Evolutionary conservation across 2,113 vertebrate genomes (phyloP).

Genomic region (Grallaria varia): DNA sequence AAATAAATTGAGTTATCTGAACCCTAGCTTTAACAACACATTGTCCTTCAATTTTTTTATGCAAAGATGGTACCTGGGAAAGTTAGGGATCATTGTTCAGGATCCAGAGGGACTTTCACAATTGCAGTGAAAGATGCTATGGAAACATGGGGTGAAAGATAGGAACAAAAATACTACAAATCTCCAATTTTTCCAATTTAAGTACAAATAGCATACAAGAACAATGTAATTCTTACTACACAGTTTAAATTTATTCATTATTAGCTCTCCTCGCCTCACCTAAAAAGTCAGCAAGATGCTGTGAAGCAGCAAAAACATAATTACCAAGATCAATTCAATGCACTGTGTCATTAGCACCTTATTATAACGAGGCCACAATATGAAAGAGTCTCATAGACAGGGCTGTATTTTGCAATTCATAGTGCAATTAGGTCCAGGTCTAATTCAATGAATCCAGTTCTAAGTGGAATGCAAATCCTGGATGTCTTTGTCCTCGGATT

Average conservation of each 20-base stretch:
- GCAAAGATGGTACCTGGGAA: neutral
- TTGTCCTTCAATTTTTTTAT: neutral
- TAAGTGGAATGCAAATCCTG: conserved; percentile 34
- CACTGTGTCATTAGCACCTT: neutral
- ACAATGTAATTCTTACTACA: neutral
- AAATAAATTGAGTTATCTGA: neutral
- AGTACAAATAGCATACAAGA: neutral
- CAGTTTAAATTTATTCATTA: neutral
- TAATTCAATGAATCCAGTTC: neutral
- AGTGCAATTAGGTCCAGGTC: conserved; percentile 6
- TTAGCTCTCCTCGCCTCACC: neutral
- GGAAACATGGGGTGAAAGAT: neutral
- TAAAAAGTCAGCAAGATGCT: neutral
- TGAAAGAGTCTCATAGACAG: conserved; percentile 3
- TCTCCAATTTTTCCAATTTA: neutral
- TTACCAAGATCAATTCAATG: conserved; percentile 11
- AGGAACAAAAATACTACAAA: neutral
- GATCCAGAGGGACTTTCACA: neutral
- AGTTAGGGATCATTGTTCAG: neutral
- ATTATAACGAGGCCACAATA: neutral
- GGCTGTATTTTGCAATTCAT: conserved; percentile 4
- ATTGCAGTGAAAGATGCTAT: neutral
- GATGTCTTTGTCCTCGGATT: neutral
- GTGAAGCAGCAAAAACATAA: conserved; percentile 25
- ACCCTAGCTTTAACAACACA: neutral